Evolutionary conservation across 2,797 vertebrate species (phyloP).

Genomic region (Sphenopsis melanotis): DNA sequence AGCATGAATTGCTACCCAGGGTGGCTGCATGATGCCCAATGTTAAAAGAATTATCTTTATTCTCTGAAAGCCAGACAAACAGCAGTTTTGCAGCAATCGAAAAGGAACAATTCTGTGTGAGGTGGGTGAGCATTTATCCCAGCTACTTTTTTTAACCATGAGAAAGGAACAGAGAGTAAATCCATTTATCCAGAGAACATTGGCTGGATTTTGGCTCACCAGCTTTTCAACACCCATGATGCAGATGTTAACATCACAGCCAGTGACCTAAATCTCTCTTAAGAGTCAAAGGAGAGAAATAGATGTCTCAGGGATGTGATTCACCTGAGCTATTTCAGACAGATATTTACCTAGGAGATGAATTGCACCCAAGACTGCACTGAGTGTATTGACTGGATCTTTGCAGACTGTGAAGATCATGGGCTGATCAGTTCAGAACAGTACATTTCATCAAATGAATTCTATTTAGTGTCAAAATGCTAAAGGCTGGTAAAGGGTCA

Average conservation of each 20-base stretch:
- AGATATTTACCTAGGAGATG: constrained; percentile 28
- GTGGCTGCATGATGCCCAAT: neutral
- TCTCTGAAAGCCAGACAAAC: neutral
- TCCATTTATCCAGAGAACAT: neutral
- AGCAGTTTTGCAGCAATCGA: neutral
- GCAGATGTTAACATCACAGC: neutral
- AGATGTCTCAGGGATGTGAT: neutral
- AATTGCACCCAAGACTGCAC: neutral
- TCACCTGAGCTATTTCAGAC: constrained; percentile 23
- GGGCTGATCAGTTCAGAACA: neutral
- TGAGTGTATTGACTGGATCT: neutral
- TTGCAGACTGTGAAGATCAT: neutral
- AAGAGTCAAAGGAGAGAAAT: constrained; percentile 1
- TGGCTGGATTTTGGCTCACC: neutral
- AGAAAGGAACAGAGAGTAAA: neutral
- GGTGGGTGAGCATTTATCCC: neutral
- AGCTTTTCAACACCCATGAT: neutral
- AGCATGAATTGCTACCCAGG: neutral
- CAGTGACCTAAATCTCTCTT: constrained; percentile 9
- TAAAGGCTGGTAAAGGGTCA: neutral
- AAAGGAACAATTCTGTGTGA: neutral
- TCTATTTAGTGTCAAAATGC: neutral
- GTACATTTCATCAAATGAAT: neutral
- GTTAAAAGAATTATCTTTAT: neutral
- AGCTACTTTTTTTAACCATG: neutral